Evolutionary conservation across 2,888 invertebrate genomes (phyloP).

Genomic region (Volucella bombylans): DNA sequence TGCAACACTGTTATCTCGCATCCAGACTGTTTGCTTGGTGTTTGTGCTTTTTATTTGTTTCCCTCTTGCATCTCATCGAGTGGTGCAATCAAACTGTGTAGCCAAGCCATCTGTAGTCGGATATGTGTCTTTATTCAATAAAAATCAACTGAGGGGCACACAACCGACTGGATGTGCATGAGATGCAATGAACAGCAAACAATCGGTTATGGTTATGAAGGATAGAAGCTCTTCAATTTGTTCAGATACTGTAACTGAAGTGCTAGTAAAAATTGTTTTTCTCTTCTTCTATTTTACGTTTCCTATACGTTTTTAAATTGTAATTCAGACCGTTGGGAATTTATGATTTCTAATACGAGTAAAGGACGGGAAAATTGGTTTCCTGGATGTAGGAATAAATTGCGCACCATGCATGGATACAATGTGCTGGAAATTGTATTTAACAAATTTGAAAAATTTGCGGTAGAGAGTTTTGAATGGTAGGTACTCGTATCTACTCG

Average conservation of each 20-base stretch:
- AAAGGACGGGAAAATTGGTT: conserved; percentile 29
- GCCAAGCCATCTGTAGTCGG: conserved; percentile 31
- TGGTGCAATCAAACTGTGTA: conserved; percentile 61
- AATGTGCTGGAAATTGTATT: conserved; percentile 21
- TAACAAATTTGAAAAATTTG: neutral
- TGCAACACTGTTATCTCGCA: conserved; percentile 14
- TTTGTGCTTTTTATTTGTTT: conserved; percentile 49
- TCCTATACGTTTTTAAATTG: conserved; percentile 27
- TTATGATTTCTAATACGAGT: conserved; percentile 66
- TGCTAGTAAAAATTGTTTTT: conserved; percentile 50
- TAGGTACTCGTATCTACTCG: too few species aligned
- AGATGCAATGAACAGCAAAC: conserved; percentile 44
- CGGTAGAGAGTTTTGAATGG: too few species aligned
- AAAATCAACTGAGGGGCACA: conserved; percentile 47
- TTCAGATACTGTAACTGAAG: conserved; percentile 45
- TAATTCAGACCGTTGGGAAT: conserved; percentile 55
- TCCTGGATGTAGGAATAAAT: neutral
- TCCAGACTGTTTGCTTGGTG: conserved; percentile 18
- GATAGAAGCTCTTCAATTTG: conserved; percentile 60
- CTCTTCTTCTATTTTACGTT: conserved; percentile 3
- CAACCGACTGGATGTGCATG: conserved; percentile 6
- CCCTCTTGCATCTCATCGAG: conserved; percentile 55
- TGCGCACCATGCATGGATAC: conserved; percentile 9
- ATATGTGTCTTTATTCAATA: conserved; percentile 59
- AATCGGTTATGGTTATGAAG: conserved; percentile 62